phyloP scores from a whole-genome alignment of 2,888 invertebrate genomes.

The Dolichopus griseipennis region DNA sequence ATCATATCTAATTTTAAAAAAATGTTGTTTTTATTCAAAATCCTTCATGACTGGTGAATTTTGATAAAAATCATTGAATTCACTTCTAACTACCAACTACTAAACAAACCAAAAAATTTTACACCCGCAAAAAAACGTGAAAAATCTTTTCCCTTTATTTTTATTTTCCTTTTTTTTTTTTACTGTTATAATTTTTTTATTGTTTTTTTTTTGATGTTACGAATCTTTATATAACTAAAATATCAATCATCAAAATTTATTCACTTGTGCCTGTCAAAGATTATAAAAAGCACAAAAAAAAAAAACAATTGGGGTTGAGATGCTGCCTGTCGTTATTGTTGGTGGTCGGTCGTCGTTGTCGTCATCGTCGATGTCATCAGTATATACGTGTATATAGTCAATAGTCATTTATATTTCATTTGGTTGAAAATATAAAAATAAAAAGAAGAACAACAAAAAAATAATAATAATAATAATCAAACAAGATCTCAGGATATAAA shows the following conservation, averaged over 20 bases:
- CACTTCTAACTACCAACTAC: no score
- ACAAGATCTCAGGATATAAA: not conserved
- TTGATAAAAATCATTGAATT: not conserved
- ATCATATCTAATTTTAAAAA: not conserved
- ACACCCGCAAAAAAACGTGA: slow-evolving; percentile 4
- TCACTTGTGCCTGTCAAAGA: slow-evolving; percentile 4
- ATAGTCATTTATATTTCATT: not conserved
- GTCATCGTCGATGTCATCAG: not conserved
- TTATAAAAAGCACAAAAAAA: no score
- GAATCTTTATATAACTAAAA: slow-evolving; percentile 1
- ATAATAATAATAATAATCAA: no score
- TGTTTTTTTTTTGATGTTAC: not conserved
- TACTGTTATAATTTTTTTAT: not conserved
- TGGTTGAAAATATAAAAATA: not conserved
- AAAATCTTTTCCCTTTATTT: not conserved
- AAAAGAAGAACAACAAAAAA: not conserved
- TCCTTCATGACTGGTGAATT: slow-evolving; percentile 1
- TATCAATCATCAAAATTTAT: slow-evolving; percentile 6
- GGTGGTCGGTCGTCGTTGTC: not conserved
- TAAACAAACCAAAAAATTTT: not conserved
- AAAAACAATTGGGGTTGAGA: not conserved
- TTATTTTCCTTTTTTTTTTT: not conserved
- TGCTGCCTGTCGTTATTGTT: not conserved
- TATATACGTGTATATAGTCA: not conserved
- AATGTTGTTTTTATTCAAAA: not conserved